These are phyloP conservation scores for Yponomeuta sedellus DNA, from an alignment of 2,888 invertebrate species.

Conservation along the genomic window DNA sequence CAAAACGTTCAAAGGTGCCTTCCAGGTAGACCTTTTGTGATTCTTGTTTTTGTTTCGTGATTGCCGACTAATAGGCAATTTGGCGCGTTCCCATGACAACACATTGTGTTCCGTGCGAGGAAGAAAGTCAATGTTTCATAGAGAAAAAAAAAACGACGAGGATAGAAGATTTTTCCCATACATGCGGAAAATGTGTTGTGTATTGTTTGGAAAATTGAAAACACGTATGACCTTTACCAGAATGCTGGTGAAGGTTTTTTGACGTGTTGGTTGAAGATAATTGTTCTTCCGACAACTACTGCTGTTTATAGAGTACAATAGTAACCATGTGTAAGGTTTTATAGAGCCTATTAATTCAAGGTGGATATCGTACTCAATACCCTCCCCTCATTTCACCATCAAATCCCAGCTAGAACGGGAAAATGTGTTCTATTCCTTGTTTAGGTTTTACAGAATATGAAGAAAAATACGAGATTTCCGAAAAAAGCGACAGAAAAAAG, in stretches of 20 bases:
- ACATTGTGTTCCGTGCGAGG: constrained; percentile 14
- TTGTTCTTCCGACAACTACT: not conserved
- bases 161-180: constrained; percentile 27
- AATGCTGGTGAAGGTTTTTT: not conserved
- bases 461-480: no score
- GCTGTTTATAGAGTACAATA: not conserved
- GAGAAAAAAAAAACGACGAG: constrained; percentile 27
- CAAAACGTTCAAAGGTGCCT: no score
- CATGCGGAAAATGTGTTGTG: constrained; percentile 34
- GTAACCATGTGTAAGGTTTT: not conserved
- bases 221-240: constrained; percentile 10
- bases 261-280: not conserved
- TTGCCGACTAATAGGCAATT: constrained; percentile 5
- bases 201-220: constrained; percentile 35
- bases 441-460: no score
- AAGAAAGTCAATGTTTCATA: constrained; percentile 14
- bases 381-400: no score
- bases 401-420: no score
- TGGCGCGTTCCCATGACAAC: constrained; percentile 30
- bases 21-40: not conserved
- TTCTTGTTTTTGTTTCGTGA: not conserved
- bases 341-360: not conserved
- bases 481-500: no score
- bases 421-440: no score
- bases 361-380: not conserved